These are phyloP conservation scores for Ruditapes philippinarum DNA, from an alignment of 1,140 invertebrate genomes.

Conservation along the genomic window DNA sequence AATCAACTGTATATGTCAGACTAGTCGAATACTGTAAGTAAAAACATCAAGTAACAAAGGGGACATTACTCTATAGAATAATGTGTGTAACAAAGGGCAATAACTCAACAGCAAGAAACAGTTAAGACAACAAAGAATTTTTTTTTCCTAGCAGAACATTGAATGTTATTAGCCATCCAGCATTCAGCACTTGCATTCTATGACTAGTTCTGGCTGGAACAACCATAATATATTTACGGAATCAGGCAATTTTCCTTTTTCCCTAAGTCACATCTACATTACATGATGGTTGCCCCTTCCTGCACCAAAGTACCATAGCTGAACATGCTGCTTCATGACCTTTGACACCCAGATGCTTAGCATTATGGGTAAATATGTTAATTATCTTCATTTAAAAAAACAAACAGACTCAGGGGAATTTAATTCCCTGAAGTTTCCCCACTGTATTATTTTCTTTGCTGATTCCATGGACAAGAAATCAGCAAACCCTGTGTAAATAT, in stretches of 20 bases:
- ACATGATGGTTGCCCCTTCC: background rate
- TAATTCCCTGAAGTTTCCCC: constrained; percentile 61
- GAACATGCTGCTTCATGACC: constrained; percentile 16
- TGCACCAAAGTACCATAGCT: constrained; percentile 58
- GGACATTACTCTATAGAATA: constrained; percentile 23
- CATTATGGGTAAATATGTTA: constrained; percentile 30
- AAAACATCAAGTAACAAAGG: constrained; percentile 58
- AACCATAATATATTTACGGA: background rate
- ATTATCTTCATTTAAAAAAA: constrained; percentile 24
- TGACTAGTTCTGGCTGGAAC: constrained; percentile 60
- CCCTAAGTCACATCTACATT: background rate
- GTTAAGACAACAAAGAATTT: constrained; percentile 54
- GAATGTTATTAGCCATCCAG: constrained; percentile 13
- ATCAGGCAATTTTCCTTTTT: background rate
- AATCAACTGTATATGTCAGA: constrained; percentile 54
- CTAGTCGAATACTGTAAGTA: constrained; percentile 65
- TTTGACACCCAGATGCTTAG: constrained; percentile 54
- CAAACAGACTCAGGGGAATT: constrained; percentile 54
- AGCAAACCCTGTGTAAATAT: constrained; percentile 43
- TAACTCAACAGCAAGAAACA: constrained; percentile 60
- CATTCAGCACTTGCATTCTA: constrained; percentile 37
- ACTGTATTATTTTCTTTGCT: constrained; percentile 26
- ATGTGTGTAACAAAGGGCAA: constrained; percentile 56
- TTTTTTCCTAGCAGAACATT: constrained; percentile 7
- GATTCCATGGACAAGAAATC: constrained; percentile 14